Evolutionary conservation across 2,113 vertebrate species (phyloP).

Genomic region (Cygnus buccinator): DNA sequence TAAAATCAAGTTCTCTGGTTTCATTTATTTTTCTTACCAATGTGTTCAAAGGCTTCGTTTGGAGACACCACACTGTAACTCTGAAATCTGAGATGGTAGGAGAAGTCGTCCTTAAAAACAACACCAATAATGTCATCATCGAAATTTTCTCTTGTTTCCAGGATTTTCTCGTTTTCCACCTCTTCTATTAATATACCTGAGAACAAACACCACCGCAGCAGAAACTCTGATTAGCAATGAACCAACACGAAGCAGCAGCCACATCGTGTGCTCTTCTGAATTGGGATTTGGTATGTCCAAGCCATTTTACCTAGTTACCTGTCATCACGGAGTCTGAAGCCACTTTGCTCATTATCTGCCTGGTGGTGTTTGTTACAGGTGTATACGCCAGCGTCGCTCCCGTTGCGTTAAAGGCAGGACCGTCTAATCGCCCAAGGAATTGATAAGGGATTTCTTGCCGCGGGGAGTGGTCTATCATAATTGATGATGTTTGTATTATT

Average conservation of each 20-base stretch:
- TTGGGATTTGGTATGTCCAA: too few species aligned
- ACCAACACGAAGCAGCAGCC: not conserved
- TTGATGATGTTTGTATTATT: rapidly evolving
- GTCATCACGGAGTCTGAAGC: slow-evolving; percentile 44
- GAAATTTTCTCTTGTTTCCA: slow-evolving; percentile 74
- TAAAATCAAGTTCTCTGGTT: not conserved
- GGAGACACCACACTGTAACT: slow-evolving; percentile 54
- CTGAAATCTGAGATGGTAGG: slow-evolving; percentile 83
- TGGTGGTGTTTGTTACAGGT: slow-evolving; percentile 76
- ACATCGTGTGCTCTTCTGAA: not conserved
- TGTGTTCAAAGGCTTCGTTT: slow-evolving; percentile 72
- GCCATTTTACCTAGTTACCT: not conserved
- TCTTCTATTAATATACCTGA: slow-evolving; percentile 73
- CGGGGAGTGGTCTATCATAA: rapidly evolving
- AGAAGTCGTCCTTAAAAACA: slow-evolving; percentile 82
- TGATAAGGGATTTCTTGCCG: not conserved
- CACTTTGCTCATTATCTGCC: slow-evolving; percentile 83
- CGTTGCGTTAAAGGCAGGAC: not conserved
- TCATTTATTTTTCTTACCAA: slow-evolving; percentile 72
- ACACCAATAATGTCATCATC: slow-evolving; percentile 76
- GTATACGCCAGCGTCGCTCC: slow-evolving; percentile 70
- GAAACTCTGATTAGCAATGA: not conserved
- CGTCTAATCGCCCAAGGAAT: slow-evolving; percentile 31
- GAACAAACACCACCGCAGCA: not conserved
- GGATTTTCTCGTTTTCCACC: slow-evolving; percentile 75